Conservation (phyloP, 1,140 invertebrate species). For the Drosophila athabasca region DNA sequence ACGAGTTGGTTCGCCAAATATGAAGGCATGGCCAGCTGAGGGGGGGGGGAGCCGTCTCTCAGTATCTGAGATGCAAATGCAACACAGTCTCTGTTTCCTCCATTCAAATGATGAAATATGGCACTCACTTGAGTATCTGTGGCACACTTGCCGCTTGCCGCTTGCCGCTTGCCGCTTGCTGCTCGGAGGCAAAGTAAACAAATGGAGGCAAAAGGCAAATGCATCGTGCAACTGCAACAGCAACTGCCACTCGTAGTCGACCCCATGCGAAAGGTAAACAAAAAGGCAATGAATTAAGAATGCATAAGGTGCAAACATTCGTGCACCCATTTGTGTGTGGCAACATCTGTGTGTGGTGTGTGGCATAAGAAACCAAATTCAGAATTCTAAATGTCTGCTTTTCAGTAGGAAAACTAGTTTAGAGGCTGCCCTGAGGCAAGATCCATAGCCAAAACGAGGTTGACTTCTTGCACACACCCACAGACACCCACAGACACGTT, state of each 20-base stretch:
- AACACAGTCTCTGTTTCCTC: too few relatives aligned
- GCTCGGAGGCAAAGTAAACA: constrained; percentile 30
- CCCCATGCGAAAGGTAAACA: constrained; percentile 68
- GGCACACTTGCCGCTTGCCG: too few relatives aligned
- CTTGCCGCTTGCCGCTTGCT: too few relatives aligned
- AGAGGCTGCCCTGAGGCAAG: constrained; percentile 44
- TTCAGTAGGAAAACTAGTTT: constrained; percentile 35
- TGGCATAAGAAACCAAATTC: constrained; percentile 19
- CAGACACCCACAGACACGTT: background rate
- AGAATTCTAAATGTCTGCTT: constrained; percentile 13
- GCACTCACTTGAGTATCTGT: constrained; percentile 7
- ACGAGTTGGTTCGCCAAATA: too few relatives aligned
- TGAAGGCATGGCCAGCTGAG: too few relatives aligned
- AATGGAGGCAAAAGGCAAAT: constrained; percentile 21
- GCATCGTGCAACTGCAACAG: constrained; percentile 35
- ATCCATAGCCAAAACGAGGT: constrained; percentile 7
- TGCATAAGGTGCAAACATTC: constrained; percentile 60
- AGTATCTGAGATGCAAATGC: too few relatives aligned
- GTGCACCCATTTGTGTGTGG: constrained; percentile 18
- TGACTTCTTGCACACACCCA: constrained; percentile 42
- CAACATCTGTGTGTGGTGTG: constrained; percentile 46
- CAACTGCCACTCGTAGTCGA: constrained; percentile 1
- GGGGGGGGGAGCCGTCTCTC: too few relatives aligned
- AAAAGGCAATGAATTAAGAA: constrained; percentile 55
- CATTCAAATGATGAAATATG: constrained; percentile 31